These are phyloP conservation scores for Planiliza haematocheilus DNA, from an alignment of 2,113 vertebrate species.

Conservation along the genomic window DNA sequence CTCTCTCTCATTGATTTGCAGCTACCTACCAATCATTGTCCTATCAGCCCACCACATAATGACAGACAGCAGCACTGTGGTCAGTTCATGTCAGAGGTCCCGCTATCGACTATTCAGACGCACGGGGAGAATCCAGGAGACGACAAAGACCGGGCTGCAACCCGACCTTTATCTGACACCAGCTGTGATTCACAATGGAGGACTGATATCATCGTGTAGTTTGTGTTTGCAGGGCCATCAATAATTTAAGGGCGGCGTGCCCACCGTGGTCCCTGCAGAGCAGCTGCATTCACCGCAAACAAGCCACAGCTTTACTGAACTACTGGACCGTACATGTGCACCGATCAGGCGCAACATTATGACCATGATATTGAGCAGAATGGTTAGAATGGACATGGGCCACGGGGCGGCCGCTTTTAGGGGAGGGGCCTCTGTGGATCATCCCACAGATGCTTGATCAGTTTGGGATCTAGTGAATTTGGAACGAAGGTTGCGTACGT, in stretches of 20 bases:
- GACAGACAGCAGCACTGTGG: constrained; percentile 3
- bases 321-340: no score
- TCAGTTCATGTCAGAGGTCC: constrained; percentile 30
- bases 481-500: no score
- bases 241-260: constrained; percentile 46
- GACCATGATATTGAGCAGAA: no score
- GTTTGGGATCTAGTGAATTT: no score
- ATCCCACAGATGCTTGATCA: no score
- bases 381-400: no score
- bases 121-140: neutral
- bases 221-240: constrained; percentile 34
- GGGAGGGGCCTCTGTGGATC: no score
- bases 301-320: no score
- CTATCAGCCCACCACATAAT: constrained; percentile 33
- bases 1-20: constrained; percentile 18
- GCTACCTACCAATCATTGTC: constrained; percentile 14
- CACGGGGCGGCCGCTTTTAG: no score
- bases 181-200: constrained; percentile 24
- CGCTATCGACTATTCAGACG: constrained; percentile 36
- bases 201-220: constrained; percentile 16
- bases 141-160: constrained; percentile 15
- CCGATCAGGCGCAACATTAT: no score
- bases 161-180: constrained; percentile 49
- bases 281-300: neutral
- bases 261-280: neutral